These are phyloP conservation scores for Dromiciops gliroides DNA, from an alignment of 2,113 vertebrate genomes.

Conservation along the genomic window DNA sequence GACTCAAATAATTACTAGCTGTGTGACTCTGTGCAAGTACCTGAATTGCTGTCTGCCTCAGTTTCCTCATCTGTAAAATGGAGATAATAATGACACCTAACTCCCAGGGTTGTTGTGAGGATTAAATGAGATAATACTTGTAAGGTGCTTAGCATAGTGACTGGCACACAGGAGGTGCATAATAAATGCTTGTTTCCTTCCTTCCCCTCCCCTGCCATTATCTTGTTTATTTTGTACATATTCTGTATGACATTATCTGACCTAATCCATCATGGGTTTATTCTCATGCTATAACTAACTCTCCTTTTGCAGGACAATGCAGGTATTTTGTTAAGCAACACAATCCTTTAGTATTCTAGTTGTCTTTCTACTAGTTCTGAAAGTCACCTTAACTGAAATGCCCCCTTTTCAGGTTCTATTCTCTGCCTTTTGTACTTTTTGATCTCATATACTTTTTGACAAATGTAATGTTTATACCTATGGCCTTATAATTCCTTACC, in stretches of 20 bases:
- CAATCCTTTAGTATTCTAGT: neutral
- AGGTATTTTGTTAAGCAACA: neutral
- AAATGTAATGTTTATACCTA: neutral
- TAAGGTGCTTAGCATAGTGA: neutral
- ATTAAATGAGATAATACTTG: neutral
- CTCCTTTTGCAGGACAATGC: neutral
- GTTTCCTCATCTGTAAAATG: neutral
- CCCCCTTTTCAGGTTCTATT: neutral
- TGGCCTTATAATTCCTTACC: neutral
- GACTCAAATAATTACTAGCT: neutral
- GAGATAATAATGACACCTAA: neutral
- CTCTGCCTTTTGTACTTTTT: neutral
- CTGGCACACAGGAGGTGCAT: neutral
- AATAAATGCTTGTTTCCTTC: neutral
- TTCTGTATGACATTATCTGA: neutral
- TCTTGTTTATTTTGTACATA: neutral
- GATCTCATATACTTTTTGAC: conserved; percentile 4
- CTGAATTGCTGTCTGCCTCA: neutral
- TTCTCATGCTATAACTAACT: neutral
- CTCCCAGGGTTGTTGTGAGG: neutral
- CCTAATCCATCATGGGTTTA: conserved; percentile 1
- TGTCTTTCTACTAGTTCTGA: neutral
- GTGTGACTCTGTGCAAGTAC: neutral
- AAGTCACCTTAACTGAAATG: neutral
- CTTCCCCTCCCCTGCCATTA: neutral